These are phyloP conservation scores for Didymodactylos carnosus DNA, from an alignment of 2,888 invertebrate genomes.

Conservation along the genomic window DNA sequence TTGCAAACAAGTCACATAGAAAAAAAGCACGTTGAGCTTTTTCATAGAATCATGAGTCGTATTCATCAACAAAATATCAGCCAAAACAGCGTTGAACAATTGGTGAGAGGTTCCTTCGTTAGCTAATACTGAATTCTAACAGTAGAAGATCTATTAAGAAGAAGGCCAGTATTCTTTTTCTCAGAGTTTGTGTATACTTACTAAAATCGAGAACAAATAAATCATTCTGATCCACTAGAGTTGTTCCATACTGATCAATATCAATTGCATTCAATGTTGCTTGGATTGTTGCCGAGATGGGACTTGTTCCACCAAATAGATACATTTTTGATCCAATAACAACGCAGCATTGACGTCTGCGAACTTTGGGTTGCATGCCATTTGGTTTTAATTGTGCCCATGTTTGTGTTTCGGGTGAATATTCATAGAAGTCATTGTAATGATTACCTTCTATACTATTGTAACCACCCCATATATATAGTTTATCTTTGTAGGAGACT, in stretches of 20 bases:
- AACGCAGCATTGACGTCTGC: conserved; percentile 53
- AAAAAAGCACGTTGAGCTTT: too few species aligned
- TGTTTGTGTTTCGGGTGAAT: conserved; percentile 36
- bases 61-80: too few species aligned
- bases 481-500: conserved; percentile 55
- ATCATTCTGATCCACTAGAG: not conserved
- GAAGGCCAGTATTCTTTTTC: too few species aligned
- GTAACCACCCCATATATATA: conserved; percentile 76
- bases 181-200: too few species aligned
- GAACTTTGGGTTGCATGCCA: conserved; percentile 31
- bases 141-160: too few species aligned
- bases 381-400: conserved; percentile 19
- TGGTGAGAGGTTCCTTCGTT: too few species aligned
- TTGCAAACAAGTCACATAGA: too few species aligned
- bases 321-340: conserved; percentile 52
- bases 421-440: conserved; percentile 62
- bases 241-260: not conserved
- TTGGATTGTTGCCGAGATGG: not conserved
- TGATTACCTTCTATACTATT: conserved; percentile 56
- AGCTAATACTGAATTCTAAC: too few species aligned
- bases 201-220: not conserved
- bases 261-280: not conserved
- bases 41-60: too few species aligned
- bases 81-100: too few species aligned
- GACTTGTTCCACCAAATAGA: conserved; percentile 70